Percentiles rank a stretch among this genome's conserved stretches.
These are phyloP conservation scores for Ophraella communa DNA, from an alignment of 2,888 invertebrate genomes.

Conservation along the genomic window DNA sequence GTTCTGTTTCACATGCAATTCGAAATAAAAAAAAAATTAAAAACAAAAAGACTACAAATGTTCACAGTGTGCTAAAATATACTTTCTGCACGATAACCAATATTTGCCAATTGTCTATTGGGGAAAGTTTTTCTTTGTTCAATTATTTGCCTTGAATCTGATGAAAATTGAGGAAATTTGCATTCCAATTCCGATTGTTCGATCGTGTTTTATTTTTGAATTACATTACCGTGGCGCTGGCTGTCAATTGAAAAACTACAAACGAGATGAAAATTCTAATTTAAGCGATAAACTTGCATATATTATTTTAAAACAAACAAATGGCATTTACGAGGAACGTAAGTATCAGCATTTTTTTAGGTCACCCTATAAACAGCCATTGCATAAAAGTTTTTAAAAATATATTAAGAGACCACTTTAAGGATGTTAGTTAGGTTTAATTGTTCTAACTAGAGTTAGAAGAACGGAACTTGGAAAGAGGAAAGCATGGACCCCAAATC, in stretches of 20 bases:
- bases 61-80: constrained; percentile 36
- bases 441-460: too few species aligned
- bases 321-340: too few species aligned
- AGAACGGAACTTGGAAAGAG: too few species aligned
- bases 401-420: too few species aligned
- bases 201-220: constrained; percentile 20
- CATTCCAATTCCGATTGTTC: constrained; percentile 28
- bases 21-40: constrained; percentile 29
- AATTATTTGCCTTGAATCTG: constrained; percentile 34
- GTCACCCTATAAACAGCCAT: too few species aligned
- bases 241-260: constrained; percentile 9
- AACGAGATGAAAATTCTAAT: constrained; percentile 1
- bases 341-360: too few species aligned
- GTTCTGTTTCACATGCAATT: constrained; percentile 45
- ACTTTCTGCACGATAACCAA: constrained; percentile 38
- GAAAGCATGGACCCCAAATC: too few species aligned
- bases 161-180: constrained; percentile 34
- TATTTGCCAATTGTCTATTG: constrained; percentile 44
- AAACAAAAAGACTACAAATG: constrained; percentile 38
- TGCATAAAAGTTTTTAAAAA: too few species aligned
- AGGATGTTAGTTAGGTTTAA: too few species aligned
- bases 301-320: not conserved
- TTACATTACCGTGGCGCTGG: constrained; percentile 7
- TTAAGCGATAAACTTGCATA: not conserved
- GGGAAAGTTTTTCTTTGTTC: constrained; percentile 34